A percentile compares a stretch with the other conserved stretches of the same genome.
Evolutionary conservation across 1,140 invertebrate genomes (phyloP).

Genomic region (Araneus ventricosus): DNA sequence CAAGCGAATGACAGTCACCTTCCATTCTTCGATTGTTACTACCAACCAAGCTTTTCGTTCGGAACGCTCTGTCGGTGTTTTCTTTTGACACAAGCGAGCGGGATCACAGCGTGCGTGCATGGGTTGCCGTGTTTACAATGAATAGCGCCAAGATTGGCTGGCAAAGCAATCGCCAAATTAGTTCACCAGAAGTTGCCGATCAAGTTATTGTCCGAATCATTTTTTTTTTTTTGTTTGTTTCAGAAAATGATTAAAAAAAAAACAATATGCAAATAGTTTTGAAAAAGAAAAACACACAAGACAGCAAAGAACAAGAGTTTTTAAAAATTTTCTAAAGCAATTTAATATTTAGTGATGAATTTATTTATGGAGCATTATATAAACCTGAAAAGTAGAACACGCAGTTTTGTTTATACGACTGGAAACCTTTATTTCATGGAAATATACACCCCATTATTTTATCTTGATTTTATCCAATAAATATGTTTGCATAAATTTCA

Average conservation of each 20-base stretch:
- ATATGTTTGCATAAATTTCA: too few relatives aligned
- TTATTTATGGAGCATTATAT: too few relatives aligned
- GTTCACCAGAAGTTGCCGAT: background rate
- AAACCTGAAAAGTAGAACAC: too few relatives aligned
- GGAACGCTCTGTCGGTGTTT: conserved; percentile 44
- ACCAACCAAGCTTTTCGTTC: background rate
- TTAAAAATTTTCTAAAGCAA: too few relatives aligned
- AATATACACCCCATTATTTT: too few relatives aligned
- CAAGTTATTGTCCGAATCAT: background rate
- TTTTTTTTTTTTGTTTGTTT: background rate
- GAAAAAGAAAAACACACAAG: background rate
- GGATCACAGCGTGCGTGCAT: conserved; percentile 39
- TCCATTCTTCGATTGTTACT: background rate
- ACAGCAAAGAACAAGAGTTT: background rate
- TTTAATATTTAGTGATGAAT: too few relatives aligned
- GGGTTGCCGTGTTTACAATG: conserved; percentile 68
- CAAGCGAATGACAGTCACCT: background rate
- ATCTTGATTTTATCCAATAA: too few relatives aligned
- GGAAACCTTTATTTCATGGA: too few relatives aligned
- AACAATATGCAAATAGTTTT: background rate
- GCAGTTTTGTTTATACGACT: too few relatives aligned
- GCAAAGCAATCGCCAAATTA: background rate
- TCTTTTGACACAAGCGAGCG: conserved; percentile 62
- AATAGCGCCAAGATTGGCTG: background rate
- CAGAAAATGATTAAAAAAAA: background rate